Percentiles rank a stretch among this genome's conserved stretches.
phyloP scores from a whole-genome alignment of 2,888 invertebrate species.

The Lithophane leautieri region DNA sequence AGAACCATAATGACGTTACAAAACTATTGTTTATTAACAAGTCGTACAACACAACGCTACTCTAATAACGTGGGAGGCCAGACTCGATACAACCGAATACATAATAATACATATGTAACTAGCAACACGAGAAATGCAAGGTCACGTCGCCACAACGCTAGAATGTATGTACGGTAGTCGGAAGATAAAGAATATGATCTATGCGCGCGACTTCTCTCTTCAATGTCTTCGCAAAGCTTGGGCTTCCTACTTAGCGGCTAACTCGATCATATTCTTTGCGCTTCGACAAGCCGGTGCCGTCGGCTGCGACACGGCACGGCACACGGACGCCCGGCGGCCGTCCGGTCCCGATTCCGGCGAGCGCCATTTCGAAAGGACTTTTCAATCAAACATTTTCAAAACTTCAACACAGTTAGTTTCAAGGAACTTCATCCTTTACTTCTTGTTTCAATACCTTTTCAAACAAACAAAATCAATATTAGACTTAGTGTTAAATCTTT shows the following conservation, averaged over 20 bases:
- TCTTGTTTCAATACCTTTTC: constrained; percentile 96
- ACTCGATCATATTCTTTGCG: constrained; percentile 89
- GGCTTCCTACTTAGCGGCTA: constrained; percentile 78
- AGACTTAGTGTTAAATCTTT: constrained; percentile 90
- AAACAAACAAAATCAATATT: constrained; percentile 94
- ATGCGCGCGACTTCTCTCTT: constrained; percentile 82
- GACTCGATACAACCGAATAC: constrained; percentile 80
- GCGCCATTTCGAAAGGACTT: constrained; percentile 86
- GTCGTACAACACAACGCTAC: constrained; percentile 87
- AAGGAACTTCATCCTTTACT: constrained; percentile 94
- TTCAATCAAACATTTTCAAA: constrained; percentile 90
- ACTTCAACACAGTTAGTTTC: constrained; percentile 90
- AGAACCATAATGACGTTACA: constrained; percentile 84
- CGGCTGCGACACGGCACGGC: constrained; percentile 75
- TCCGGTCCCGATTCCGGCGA: constrained; percentile 83
- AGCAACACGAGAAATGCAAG: constrained; percentile 79
- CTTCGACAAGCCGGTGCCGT: constrained; percentile 81
- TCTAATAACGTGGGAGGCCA: constrained; percentile 79
- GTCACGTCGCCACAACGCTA: constrained; percentile 76
- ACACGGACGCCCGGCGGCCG: constrained; percentile 74
- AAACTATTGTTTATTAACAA: constrained; percentile 89
- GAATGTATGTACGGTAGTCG: constrained; percentile 64
- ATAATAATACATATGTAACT: constrained; percentile 75
- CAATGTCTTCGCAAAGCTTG: constrained; percentile 80
- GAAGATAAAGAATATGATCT: constrained; percentile 87